A percentile compares a stretch with the other conserved stretches of the same genome.
phyloP scores from a whole-genome alignment of 1,140 invertebrate genomes.

The Sarcophaga peregrina region DNA sequence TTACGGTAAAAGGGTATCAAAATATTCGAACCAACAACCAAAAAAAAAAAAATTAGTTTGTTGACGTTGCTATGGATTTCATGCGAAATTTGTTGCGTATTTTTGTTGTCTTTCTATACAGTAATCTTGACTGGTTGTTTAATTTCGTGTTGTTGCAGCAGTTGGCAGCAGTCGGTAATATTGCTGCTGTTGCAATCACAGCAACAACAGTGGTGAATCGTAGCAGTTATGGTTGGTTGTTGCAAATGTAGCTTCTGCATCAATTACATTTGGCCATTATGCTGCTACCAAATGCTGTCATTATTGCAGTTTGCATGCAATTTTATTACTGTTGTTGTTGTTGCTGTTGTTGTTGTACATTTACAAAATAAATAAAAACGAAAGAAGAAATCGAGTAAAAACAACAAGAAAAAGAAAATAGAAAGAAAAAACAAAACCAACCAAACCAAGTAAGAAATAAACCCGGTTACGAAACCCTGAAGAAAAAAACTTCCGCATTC shows the following conservation, averaged over 20 bases:
- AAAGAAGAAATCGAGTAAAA: too few relatives aligned
- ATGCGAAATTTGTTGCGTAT: background rate
- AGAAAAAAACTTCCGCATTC: slow-evolving; percentile 66
- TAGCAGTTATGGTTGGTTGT: slow-evolving; percentile 29
- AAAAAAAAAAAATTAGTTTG: too few relatives aligned
- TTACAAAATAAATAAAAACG: background rate
- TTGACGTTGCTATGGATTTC: background rate
- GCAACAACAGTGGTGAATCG: slow-evolving; percentile 42
- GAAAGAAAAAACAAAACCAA: slow-evolving; percentile 45
- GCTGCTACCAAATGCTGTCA: slow-evolving; percentile 15
- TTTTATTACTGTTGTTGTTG: slow-evolving; percentile 15
- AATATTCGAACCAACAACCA: too few relatives aligned
- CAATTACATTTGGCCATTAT: slow-evolving; percentile 26
- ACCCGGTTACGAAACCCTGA: slow-evolving; percentile 65
- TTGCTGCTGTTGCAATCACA: slow-evolving; percentile 50
- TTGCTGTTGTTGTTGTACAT: slow-evolving; percentile 46
- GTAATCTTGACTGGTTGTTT: slow-evolving; percentile 7
- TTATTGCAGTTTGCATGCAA: slow-evolving; percentile 36
- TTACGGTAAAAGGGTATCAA: background rate
- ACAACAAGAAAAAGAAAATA: background rate
- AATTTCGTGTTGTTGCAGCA: slow-evolving; percentile 3
- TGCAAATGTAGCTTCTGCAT: slow-evolving; percentile 14
- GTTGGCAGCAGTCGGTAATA: background rate
- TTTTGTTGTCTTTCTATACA: background rate
- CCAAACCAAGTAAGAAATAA: slow-evolving; percentile 45